Conservation (phyloP, 2,113 vertebrate genomes). For the Eulemur macaco region DNA sequence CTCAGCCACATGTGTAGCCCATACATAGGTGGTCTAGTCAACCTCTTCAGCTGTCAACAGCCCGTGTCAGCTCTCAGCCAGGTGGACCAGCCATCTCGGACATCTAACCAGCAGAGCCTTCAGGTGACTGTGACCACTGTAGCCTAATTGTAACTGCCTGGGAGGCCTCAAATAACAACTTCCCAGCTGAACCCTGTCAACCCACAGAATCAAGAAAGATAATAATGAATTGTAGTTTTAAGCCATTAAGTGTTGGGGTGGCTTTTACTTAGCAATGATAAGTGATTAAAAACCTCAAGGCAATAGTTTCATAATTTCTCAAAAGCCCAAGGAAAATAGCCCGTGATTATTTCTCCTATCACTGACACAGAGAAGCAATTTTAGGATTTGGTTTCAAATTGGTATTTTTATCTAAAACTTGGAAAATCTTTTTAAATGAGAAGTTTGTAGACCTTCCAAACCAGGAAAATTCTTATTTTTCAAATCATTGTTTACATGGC, state of each 20-base stretch:
- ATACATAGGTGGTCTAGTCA: background rate
- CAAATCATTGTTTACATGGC: background rate
- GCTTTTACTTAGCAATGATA: conserved; percentile 6
- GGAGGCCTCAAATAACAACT: background rate
- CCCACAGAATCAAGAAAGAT: background rate
- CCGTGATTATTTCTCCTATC: background rate
- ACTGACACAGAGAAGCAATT: background rate
- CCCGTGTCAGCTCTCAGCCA: background rate
- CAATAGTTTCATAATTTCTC: background rate
- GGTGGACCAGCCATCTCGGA: background rate
- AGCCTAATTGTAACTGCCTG: background rate
- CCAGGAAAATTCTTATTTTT: background rate
- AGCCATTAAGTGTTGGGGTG: background rate
- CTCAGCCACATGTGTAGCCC: background rate
- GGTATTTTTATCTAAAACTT: background rate
- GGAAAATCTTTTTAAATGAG: background rate
- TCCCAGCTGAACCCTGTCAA: background rate
- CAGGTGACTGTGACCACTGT: background rate
- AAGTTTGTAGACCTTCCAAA: background rate
- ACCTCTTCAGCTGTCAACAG: background rate
- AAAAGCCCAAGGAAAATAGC: background rate
- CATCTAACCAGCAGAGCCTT: background rate
- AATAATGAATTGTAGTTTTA: conserved; percentile 10
- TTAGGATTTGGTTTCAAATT: background rate
- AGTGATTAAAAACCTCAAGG: background rate